Evolutionary conservation across 2,888 invertebrate genomes (phyloP).

Genomic region (Ditylenchus weischeri): DNA sequence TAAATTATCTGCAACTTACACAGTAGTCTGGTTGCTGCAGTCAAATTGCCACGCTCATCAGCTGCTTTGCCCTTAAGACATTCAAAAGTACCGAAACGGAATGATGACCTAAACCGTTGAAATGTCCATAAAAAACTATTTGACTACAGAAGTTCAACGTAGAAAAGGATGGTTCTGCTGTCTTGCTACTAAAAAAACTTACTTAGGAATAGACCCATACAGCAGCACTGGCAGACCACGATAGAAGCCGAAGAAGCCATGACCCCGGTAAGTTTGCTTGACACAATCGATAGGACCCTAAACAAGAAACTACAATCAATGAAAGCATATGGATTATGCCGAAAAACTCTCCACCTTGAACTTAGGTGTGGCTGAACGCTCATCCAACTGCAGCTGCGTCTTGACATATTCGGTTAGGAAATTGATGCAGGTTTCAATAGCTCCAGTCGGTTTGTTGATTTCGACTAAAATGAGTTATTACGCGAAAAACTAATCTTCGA

Average conservation of each 20-base stretch:
- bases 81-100: conserved; percentile 97
- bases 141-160: no score
- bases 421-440: conserved; percentile 93
- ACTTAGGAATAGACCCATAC: conserved; percentile 87
- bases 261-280: conserved; percentile 79
- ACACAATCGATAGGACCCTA: conserved; percentile 56
- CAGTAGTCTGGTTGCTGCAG: conserved; percentile 68
- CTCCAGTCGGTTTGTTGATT: conserved; percentile 79
- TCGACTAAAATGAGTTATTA: background rate
- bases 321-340: background rate
- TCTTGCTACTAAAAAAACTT: no score
- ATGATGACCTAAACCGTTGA: conserved; percentile 69
- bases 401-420: conserved; percentile 95
- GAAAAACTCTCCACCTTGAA: conserved; percentile 65
- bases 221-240: conserved; percentile 89
- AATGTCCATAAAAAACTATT: no score
- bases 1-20: background rate
- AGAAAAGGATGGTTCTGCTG: no score
- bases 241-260: conserved; percentile 87
- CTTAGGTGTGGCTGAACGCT: conserved; percentile 71
- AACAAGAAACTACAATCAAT: background rate
- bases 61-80: conserved; percentile 76
- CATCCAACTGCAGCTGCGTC: conserved; percentile 95
- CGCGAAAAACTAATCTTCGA: background rate
- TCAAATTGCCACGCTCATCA: conserved; percentile 77